phyloP scores from a whole-genome alignment of 1,140 invertebrate genomes.

The Anastrepha obliqua region DNA sequence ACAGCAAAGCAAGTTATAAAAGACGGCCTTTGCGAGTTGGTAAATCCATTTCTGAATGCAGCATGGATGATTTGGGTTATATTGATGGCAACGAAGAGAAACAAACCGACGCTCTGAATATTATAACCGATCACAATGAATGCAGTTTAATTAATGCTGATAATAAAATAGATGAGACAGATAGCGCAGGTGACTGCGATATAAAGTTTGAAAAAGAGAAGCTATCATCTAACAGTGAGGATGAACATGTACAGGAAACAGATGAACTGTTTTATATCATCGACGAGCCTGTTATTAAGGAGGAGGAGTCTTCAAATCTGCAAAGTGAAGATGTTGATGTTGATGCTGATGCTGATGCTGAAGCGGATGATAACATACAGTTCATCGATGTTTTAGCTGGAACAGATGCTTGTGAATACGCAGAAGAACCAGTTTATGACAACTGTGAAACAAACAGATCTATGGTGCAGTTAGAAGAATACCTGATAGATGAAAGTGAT shows the following conservation, averaged over 20 bases:
- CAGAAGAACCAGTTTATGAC: conserved; percentile 7
- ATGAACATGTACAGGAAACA: neutral
- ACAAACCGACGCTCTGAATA: neutral
- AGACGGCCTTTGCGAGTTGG: neutral
- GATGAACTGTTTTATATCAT: neutral
- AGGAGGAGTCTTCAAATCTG: neutral
- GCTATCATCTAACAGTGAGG: neutral
- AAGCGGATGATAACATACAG: conserved; percentile 47
- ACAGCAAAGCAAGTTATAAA: conserved; percentile 2
- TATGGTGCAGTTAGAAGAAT: neutral
- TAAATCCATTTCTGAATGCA: neutral
- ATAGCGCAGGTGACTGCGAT: neutral
- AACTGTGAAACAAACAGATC: neutral
- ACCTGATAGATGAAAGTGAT: conserved; percentile 27
- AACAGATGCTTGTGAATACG: neutral
- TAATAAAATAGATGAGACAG: neutral
- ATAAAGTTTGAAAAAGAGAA: neutral
- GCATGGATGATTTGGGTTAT: neutral
- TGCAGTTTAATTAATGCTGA: neutral
- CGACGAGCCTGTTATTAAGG: neutral
- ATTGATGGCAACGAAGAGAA: neutral
- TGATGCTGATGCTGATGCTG: conserved; percentile 39
- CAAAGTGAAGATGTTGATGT: conserved; percentile 39
- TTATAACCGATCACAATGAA: neutral
- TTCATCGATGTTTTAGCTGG: conserved; percentile 53